Conservation (phyloP, 2,797 vertebrate genomes). For the Hybognathus amarus region DNA sequence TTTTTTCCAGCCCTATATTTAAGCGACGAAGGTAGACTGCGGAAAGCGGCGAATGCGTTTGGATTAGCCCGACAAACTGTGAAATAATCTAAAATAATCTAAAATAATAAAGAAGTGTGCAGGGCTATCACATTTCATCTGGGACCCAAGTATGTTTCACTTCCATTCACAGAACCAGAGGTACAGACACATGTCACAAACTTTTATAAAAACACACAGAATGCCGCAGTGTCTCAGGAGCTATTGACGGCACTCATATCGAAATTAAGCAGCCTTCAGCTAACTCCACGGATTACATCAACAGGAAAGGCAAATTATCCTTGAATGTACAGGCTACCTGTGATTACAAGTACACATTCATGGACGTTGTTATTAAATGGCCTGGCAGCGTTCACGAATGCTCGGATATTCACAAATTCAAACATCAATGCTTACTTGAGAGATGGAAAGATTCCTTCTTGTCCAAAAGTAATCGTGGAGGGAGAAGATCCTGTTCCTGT, state of each 20-base stretch:
- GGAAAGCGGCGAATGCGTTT: constrained; percentile 36
- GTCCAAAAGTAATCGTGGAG: too few species aligned
- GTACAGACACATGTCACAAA: constrained; percentile 27
- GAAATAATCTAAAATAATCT: constrained; percentile 7
- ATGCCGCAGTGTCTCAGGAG: constrained; percentile 44
- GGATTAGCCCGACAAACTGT: constrained; percentile 24
- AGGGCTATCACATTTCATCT: constrained; percentile 38
- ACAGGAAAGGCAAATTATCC: constrained; percentile 41
- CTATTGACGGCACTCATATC: constrained; percentile 26
- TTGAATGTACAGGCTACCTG: constrained; percentile 44
- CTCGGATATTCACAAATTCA: constrained; percentile 27
- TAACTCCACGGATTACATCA: constrained; percentile 45
- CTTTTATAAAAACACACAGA: constrained; percentile 36
- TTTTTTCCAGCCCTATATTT: too few species aligned
- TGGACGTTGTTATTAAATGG: constrained; percentile 26
- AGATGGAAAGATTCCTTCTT: too few species aligned
- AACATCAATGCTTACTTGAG: constrained; percentile 33
- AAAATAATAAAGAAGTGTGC: constrained; percentile 41
- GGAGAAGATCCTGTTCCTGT: constrained; percentile 38
- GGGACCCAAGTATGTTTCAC: constrained; percentile 33
- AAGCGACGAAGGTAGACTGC: constrained; percentile 29
- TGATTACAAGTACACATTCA: constrained; percentile 2
- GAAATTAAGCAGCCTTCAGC: constrained; percentile 48
- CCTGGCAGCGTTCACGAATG: constrained; percentile 7
- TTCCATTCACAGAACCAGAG: constrained; percentile 28